Conservation (phyloP, 2,797 vertebrate species). For the Oreochromis mossambicus region DNA sequence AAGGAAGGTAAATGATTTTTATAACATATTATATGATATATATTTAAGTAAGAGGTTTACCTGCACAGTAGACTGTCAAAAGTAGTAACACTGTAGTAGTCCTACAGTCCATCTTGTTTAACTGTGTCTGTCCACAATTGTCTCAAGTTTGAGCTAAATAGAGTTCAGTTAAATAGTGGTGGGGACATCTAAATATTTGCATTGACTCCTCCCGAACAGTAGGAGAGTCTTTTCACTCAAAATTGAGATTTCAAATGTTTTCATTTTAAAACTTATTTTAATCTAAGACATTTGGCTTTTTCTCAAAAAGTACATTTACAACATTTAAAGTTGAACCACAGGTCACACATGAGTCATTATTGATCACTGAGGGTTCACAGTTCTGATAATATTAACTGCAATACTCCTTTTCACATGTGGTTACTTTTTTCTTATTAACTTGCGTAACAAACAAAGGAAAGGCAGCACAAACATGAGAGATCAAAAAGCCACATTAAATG, state of each 20-base stretch:
- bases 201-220: neutral
- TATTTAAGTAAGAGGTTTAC: neutral
- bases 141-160: too few species aligned
- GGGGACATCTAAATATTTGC: too few species aligned
- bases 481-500: neutral
- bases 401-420: neutral
- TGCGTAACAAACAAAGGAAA: fast-evolving
- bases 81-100: too few species aligned
- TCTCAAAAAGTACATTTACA: neutral
- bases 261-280: neutral
- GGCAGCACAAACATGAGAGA: neutral
- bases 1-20: fast-evolving
- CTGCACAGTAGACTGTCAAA: neutral
- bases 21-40: neutral
- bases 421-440: neutral
- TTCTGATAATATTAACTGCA: neutral
- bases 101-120: too few species aligned
- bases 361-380: neutral
- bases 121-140: too few species aligned
- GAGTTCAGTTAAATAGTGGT: too few species aligned
- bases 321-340: neutral
- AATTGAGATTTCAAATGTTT: neutral
- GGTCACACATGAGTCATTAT: fast-evolving
- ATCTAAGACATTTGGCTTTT: neutral
- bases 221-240: neutral